Base-by-base conservation (phyloP, 2,113 vertebrate genomes). In the Microcebus griseorufus region DNA sequence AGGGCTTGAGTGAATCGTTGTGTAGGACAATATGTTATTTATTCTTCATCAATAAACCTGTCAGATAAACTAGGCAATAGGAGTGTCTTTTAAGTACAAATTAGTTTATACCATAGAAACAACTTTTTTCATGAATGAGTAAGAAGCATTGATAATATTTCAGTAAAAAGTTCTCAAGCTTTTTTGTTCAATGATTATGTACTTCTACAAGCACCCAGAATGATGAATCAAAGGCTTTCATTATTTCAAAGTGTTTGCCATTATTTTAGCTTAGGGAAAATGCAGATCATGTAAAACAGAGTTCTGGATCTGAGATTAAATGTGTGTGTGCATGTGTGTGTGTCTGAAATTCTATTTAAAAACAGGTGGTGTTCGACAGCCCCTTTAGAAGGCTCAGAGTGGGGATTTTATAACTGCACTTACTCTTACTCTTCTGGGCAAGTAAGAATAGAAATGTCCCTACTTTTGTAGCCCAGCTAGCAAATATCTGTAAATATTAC, bases 181-280 rank as follows among this genome's bases (percentile, higher is more conserved):
- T 20, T 37, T 65, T 85, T 92, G 86, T 90, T 75, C 17, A 73
- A 11, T 84, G 10, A 55, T 53, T 58, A 51, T 42, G 17, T 16
- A 39, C 29, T 58, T 87, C 76, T 91, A 60, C 34, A 51, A 84
- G 9, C 78, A 4, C 18, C 9, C 11, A 55, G 6, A 94, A 65
- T 85, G 13, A 93, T 85, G 13, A 93, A 86, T 20, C 48, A 88
- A 37, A 60, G 37, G 13, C 6, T 79, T 88, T 76, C 13, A 34
- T 79, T 75, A 73, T 75, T 76, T 95, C 25, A 70, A 73, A 83
- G 45, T 0, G 3, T 88, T 86, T 93, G 20, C 32, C 37, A 84
- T 83, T 90, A 80, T 94, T 90, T 90, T 90, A 88, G 82, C 34
- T 70, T 84, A 76, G 16, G 64, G 22, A 75, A 85, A 90, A 67